Evolutionary conservation across 53 echinoderm and acorn worm genomes (phyloP), one percentile per base, ranked within the genome.

Genomic region (Henricia sp.): DNA sequence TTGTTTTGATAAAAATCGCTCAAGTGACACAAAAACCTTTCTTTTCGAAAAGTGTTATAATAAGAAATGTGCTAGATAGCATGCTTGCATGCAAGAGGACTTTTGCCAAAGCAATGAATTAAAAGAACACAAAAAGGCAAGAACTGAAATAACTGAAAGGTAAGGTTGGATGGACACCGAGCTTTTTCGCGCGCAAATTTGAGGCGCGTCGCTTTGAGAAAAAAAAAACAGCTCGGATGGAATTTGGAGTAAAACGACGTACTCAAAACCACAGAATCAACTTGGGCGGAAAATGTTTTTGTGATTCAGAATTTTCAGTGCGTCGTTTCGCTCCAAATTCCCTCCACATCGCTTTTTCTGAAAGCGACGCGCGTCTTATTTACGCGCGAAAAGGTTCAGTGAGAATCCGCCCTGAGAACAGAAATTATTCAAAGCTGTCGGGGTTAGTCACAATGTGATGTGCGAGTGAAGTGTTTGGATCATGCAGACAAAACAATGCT

Each of bases 381-480:
- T 13, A 23, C 43, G 63, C 50, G 0, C 12, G 6, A 37, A 37
- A 27, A 34, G 20, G 80, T 80, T 62, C 80, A 41, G 75, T 56
- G 55, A 80, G 8, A n/a, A n/a, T n/a, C n/a, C n/a, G n/a, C n/a
- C n/a, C n/a, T n/a, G n/a, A n/a, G n/a, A n/a, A n/a, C n/a, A n/a
- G n/a, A n/a, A n/a, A n/a, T n/a, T n/a, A n/a, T n/a, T n/a, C n/a
- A n/a, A n/a, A n/a, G n/a, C n/a, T n/a, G n/a, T n/a, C n/a, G n/a
- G 62, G 62, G 36, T 16, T 21, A 72, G 20, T 51, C 38, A 50
- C 12, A 63, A 80, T 63, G 62, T 46, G 46, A 32, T 63, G 80
- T 64, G 80, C 80, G 20, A 52, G 80, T 70, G 80, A 42, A 13
- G n/a, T n/a, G n/a, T n/a, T 80, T 39, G 80, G 50, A 36, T 68